Evolutionary conservation across 2,113 vertebrate species (phyloP).

Genomic region (Petaurus breviceps): DNA sequence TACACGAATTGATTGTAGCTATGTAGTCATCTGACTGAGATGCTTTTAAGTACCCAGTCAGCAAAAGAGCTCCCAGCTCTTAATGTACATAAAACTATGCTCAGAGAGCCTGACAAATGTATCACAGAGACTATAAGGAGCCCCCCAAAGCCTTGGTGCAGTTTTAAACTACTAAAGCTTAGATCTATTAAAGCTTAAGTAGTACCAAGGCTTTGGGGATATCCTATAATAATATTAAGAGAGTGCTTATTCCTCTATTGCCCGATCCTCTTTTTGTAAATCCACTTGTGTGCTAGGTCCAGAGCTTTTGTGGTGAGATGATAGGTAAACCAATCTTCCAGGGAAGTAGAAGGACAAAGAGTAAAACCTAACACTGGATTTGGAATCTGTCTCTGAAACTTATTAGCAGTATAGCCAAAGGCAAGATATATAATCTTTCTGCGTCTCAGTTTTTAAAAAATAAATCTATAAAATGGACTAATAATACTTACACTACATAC

Average conservation of each 20-base stretch:
- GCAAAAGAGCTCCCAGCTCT: neutral
- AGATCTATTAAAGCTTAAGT: neutral
- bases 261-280: neutral
- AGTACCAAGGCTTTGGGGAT: neutral
- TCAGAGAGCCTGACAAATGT: neutral
- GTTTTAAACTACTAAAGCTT: neutral
- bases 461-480: neutral
- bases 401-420: neutral
- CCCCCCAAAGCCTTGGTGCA: neutral
- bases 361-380: neutral
- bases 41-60: neutral
- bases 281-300: neutral
- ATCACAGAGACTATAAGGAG: neutral
- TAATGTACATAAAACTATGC: neutral
- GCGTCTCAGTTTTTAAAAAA: neutral
- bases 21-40: neutral
- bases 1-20: neutral
- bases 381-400: neutral
- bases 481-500: neutral
- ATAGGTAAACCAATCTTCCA: neutral
- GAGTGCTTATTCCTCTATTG: neutral
- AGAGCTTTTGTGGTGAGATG: neutral
- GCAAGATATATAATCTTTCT: neutral
- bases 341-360: neutral
- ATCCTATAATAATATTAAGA: neutral